These are phyloP conservation scores for Phoxinus phoxinus DNA, from an alignment of 2,113 vertebrate genomes.

Conservation along the genomic window DNA sequence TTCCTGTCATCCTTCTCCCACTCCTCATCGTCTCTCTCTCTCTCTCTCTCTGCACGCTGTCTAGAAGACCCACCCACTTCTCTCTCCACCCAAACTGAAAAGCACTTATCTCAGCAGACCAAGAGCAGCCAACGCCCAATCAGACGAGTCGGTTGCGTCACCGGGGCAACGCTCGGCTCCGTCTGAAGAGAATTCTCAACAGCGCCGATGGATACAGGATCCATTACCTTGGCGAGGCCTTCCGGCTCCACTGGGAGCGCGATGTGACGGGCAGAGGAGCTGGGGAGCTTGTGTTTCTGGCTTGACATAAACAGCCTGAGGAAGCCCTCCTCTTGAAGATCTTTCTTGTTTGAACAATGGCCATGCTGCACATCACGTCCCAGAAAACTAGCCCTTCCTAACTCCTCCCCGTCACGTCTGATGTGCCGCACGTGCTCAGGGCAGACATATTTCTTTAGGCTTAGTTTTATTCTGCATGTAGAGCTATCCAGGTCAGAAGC, in stretches of 20 bases:
- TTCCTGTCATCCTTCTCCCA: conserved; percentile 55
- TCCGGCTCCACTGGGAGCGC: conserved; percentile 30
- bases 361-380: background rate
- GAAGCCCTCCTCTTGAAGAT: background rate
- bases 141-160: conserved; percentile 31
- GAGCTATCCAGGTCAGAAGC: background rate
- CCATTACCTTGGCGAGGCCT: conserved; percentile 31
- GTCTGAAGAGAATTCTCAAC: conserved; percentile 35
- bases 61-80: conserved; percentile 24
- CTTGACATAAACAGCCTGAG: background rate
- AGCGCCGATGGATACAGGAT: conserved; percentile 43
- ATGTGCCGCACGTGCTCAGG: background rate
- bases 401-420: background rate
- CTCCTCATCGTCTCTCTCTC: conserved; percentile 2
- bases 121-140: conserved; percentile 60
- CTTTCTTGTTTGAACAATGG: conserved; percentile 36
- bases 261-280: background rate
- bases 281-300: background rate
- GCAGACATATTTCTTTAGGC: conserved; percentile 34
- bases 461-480: background rate
- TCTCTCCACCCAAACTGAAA: conserved; percentile 54
- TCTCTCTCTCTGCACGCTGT: background rate
- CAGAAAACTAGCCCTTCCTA: background rate
- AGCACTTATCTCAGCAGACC: conserved; percentile 58
- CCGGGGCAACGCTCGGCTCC: conserved; percentile 43